Evolutionary conservation across 2,113 vertebrate genomes (phyloP).

Genomic region (Chaetorhynchus papuensis): DNA sequence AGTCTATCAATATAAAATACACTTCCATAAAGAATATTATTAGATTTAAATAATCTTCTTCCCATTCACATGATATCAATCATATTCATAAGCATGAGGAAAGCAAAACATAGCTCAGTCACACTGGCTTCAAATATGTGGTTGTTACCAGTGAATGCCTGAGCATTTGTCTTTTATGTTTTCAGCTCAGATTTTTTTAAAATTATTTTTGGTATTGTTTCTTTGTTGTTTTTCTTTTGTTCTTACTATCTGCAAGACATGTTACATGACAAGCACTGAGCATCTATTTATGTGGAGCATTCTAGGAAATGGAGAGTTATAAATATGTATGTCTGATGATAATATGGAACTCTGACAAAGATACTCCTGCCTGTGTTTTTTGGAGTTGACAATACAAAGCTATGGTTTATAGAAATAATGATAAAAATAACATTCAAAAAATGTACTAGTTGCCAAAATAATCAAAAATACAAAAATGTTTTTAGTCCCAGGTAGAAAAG

Average conservation of each 20-base stretch:
- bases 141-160: neutral
- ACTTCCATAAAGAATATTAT: neutral
- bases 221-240: conserved; percentile 48
- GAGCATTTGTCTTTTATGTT: neutral
- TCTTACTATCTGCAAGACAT: conserved; percentile 14
- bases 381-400: neutral
- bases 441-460: neutral
- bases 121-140: neutral
- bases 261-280: conserved; percentile 41
- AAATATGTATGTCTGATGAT: conserved; percentile 48
- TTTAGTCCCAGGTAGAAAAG: neutral
- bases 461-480: neutral
- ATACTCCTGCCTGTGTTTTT: neutral
- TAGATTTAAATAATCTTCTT: neutral
- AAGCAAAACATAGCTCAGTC: neutral
- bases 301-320: conserved; percentile 32
- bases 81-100: neutral
- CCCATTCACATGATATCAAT: neutral
- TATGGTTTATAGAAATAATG: neutral
- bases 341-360: neutral
- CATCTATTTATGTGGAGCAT: conserved; percentile 21
- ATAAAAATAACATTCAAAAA: neutral
- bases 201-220: neutral
- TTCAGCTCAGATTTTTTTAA: neutral
- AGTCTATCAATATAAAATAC: neutral